Conservation (phyloP, 2,113 vertebrate species). For the Lethenteron camtschaticum region DNA sequence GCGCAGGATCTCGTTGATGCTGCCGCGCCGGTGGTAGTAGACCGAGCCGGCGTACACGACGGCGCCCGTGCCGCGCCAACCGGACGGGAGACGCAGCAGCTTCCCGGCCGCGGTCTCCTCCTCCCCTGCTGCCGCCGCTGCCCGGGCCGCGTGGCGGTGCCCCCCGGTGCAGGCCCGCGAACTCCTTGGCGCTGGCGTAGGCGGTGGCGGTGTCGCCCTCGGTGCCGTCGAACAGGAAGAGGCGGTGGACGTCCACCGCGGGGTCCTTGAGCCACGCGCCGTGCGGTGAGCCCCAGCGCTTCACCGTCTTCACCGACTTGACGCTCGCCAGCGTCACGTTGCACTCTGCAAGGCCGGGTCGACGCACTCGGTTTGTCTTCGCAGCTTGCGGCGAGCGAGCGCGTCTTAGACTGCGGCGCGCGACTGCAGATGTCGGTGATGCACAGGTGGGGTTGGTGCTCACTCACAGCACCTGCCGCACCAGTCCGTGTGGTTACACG, state of each 20-base stretch:
- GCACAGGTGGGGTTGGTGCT: too few relatives aligned
- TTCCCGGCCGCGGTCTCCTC: slow-evolving; percentile 16
- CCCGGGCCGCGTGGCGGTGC: too few relatives aligned
- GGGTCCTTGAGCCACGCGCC: slow-evolving; percentile 76
- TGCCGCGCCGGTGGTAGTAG: slow-evolving; percentile 53
- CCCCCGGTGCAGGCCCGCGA: slow-evolving; percentile 24
- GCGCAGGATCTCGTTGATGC: slow-evolving; percentile 56
- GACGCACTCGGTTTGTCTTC: too few relatives aligned
- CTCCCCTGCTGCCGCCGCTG: too few relatives aligned
- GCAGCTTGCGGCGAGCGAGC: too few relatives aligned
- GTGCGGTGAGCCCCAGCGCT: slow-evolving; percentile 29
- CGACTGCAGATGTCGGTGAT: too few relatives aligned
- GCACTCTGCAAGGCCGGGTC: slow-evolving; percentile 32
- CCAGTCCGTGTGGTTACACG: too few relatives aligned
- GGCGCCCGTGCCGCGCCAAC: slow-evolving; percentile 68
- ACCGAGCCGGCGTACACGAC: slow-evolving; percentile 43
- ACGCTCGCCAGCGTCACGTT: slow-evolving; percentile 30
- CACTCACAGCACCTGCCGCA: too few relatives aligned
- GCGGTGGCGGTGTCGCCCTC: slow-evolving; percentile 38
- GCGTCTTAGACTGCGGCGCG: too few relatives aligned
- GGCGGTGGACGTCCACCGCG: slow-evolving; percentile 32
- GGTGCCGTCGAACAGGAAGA: slow-evolving; percentile 51
- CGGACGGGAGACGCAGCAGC: slow-evolving; percentile 28
- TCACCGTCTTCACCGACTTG: slow-evolving; percentile 66
- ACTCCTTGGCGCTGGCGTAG: slow-evolving; percentile 37